Base-by-base conservation (phyloP, 1,140 invertebrate genomes). In the Hyposmocoma kahamanoa region DNA sequence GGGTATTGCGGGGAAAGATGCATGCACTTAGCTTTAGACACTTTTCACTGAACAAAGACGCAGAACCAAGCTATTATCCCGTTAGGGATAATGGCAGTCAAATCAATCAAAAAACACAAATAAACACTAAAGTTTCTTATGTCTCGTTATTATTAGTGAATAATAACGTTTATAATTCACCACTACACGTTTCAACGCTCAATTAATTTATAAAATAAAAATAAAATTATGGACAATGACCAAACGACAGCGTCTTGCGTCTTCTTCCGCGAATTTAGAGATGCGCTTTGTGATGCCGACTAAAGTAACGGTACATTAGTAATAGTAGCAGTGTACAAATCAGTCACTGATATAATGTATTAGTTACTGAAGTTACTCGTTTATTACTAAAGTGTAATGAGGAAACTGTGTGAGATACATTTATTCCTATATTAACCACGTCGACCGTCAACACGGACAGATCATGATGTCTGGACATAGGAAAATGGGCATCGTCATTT, bases 1-100 rank as follows among this genome's bases (percentile, higher is more conserved):
- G 81, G 70, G 79, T 85, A 82, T 82, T 84, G 78, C 84, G 84
- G 73, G 67, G 77, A 78, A 83, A 87, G 84, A 86, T 86, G 83
- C 84, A 86, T 86, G 83, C 85, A 86, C 85, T 85, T 82, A 75
- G 80, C 77, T 84, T 82, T 74, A 56, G 67, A 83, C 72, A 84
- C 79, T 84, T 79, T 72, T 72, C 62, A 59, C 41, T 47, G 67
- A 80, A 81, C 75, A 82, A 86, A 84, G 76, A 72, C 75, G 66
- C 61, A 78, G 70, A 79, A 78, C 74, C 70, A 83, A 78, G 79
- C 80, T 72, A 77, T 79, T 86, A 84, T 84, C 84, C 84, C 84
- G 82, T 87, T 85, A 84, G 69, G 77, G 72, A 80, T 77, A 81
- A 85, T 77, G 76, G 76, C 69, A 82, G 76, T 74, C 74, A 75